Conservation (phyloP, 2,888 invertebrate species). For the Acanthoscelides obtectus region DNA sequence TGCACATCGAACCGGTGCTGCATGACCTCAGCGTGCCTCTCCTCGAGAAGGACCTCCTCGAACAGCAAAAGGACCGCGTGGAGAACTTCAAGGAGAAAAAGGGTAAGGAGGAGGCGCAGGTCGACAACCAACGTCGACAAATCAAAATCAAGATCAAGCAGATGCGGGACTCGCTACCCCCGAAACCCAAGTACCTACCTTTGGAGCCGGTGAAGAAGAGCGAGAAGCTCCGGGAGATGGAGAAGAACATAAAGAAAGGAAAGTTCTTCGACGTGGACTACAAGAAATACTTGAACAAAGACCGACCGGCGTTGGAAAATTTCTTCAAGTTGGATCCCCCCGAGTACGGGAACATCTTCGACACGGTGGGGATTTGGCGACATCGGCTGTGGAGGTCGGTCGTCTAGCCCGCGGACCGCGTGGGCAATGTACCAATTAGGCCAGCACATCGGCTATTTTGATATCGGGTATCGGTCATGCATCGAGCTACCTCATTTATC, state of each 20-base stretch:
- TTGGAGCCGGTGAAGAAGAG: constrained; percentile 43
- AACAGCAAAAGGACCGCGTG: constrained; percentile 43
- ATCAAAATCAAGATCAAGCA: constrained; percentile 38
- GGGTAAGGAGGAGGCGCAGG: constrained; percentile 39
- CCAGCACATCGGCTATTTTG: constrained; percentile 37
- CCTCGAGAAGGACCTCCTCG: constrained; percentile 40
- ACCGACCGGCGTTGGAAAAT: constrained; percentile 19
- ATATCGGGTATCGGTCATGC: constrained; percentile 34
- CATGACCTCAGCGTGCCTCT: constrained; percentile 35
- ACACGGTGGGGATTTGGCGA: constrained; percentile 45
- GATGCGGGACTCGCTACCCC: constrained; percentile 32
- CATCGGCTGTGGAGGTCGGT: constrained; percentile 45
- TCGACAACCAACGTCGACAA: constrained; percentile 41
- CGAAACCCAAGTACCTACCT: constrained; percentile 39
- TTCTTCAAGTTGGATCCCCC: constrained; percentile 39
- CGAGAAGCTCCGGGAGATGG: constrained; percentile 41
- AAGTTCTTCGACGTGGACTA: constrained; percentile 43
- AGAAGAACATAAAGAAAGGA: constrained; percentile 42
- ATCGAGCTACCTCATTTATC: constrained; percentile 25
- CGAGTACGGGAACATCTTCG: constrained; percentile 42
- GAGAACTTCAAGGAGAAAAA: constrained; percentile 41
- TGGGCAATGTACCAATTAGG: constrained; percentile 30
- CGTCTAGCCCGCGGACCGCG: constrained; percentile 25
- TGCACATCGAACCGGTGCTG: constrained; percentile 23
- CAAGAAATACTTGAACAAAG: constrained; percentile 40